phyloP scores from a whole-genome alignment of 2,113 vertebrate genomes.

The Apus apus region DNA sequence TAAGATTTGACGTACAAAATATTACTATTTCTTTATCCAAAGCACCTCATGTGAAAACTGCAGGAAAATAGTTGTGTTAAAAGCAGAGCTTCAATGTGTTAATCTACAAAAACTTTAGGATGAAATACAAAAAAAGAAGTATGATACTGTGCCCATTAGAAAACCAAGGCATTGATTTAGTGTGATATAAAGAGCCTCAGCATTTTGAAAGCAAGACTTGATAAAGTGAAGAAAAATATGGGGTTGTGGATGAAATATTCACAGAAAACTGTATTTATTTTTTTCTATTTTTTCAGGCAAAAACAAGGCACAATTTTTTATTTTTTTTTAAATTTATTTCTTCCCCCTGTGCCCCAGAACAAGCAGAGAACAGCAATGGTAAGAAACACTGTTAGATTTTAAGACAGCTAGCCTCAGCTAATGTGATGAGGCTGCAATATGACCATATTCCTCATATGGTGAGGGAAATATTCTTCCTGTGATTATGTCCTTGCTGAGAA shows the following conservation, averaged over 20 bases:
- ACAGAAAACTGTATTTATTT: not conserved
- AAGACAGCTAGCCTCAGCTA: not conserved
- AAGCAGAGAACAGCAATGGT: not conserved
- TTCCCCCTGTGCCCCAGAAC: not conserved
- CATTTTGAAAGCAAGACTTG: not conserved
- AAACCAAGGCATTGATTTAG: not conserved
- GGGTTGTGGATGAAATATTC: not conserved
- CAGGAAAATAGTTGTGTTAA: not conserved
- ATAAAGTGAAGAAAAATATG: not conserved
- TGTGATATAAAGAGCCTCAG: not conserved
- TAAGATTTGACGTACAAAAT: not conserved
- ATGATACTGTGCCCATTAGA: not conserved
- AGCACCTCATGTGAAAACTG: not conserved
- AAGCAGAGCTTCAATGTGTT: not conserved
- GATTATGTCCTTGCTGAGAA: not conserved
- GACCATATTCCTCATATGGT: not conserved
- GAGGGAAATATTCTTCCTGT: not conserved
- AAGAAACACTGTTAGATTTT: not conserved
- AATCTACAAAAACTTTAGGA: not conserved
- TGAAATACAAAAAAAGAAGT: not conserved
- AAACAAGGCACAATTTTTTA: not conserved
- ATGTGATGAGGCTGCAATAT: not conserved
- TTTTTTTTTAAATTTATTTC: not conserved
- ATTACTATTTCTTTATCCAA: not conserved
- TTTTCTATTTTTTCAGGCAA: not conserved